Base-by-base conservation (phyloP, 2,888 invertebrate species). In the Tiliacea aurago region DNA sequence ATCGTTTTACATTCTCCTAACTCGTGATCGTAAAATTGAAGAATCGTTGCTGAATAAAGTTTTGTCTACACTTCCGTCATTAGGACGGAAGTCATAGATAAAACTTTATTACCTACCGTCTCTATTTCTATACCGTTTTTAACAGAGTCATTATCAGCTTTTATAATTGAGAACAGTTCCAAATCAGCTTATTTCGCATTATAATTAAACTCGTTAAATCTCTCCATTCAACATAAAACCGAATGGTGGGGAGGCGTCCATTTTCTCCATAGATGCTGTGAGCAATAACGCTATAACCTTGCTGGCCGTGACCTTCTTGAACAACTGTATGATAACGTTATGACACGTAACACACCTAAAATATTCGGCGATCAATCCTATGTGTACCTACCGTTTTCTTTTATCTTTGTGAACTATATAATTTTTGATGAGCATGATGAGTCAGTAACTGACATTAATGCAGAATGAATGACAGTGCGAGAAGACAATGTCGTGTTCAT, bases 261-360 rank as follows among this genome's bases (percentile, higher is more conserved):
- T 69, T 73, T 83, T 68, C 61, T 47, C 49, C 45, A 58, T 61
- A 66, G 62, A 69, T 69, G 5, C 23, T 53, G 23, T 9, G 28
- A 58, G 55, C 47, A 58, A 67, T 75, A 74, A 20, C 23, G 62
- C 56, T 37, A 55, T 83, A 80, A 70, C 80, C 83, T 62, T 18
- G 65, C 47, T 51, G 66, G n/a, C 77, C 81, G 23, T 84, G 81
- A 82, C 77, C 81, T 81, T 79, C 80, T 56, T 64, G 28, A 78
- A 43, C 67, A 56, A 81, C 62, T 33, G 49, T 43, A 18, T 53
- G 20, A 56, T 76, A 53, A 47, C 49, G 41, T 28, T 76, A 69
- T 23, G n/a, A 76, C 41, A 45, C 20, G 63, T 79, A 63, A 65
- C 55, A 53, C 53, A 20, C 43, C 70, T 37, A 53, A 81, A 62